Conservation (phyloP, 2,113 vertebrate genomes). For the Nerophis lumbriciformis region DNA sequence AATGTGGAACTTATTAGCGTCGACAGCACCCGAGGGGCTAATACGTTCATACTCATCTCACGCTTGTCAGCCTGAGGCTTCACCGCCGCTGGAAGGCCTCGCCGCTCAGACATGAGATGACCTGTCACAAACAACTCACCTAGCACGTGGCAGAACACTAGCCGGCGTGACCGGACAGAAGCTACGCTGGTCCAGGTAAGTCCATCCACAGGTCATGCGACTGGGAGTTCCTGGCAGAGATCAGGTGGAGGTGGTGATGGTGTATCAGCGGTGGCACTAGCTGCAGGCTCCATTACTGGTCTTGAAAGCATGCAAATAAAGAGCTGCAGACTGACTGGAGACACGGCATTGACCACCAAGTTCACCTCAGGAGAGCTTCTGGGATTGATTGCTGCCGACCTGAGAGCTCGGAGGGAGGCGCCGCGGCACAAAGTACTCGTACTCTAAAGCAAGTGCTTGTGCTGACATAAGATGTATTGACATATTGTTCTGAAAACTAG, state of each 20-base stretch:
- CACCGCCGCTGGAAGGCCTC: conserved; percentile 64
- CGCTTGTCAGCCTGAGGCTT: conserved; percentile 71
- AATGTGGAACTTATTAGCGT: conserved; percentile 76
- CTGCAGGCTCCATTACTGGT: conserved; percentile 75
- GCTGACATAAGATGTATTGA: conserved; percentile 3
- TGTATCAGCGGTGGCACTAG: conserved; percentile 69
- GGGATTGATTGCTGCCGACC: conserved; percentile 70
- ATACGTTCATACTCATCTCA: conserved; percentile 77
- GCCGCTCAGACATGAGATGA: conserved; percentile 7
- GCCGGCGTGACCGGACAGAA: too few species aligned
- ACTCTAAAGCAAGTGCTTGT: conserved; percentile 9
- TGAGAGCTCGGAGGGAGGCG: conserved; percentile 55
- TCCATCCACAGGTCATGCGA: too few species aligned
- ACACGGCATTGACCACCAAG: conserved; percentile 75
- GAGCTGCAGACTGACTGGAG: conserved; percentile 77
- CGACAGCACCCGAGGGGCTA: conserved; percentile 74
- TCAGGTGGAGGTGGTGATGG: not conserved
- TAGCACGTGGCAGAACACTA: too few species aligned
- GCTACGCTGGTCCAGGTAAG: too few species aligned
- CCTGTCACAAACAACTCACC: not conserved
- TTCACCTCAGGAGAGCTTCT: conserved; percentile 67
- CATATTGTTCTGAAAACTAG: not conserved
- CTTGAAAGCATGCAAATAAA: conserved; percentile 74
- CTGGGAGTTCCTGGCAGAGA: too few species aligned
- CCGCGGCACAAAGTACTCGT: conserved; percentile 21